Conservation (phyloP, 1,140 invertebrate species). For the Anastatus disparis region DNA sequence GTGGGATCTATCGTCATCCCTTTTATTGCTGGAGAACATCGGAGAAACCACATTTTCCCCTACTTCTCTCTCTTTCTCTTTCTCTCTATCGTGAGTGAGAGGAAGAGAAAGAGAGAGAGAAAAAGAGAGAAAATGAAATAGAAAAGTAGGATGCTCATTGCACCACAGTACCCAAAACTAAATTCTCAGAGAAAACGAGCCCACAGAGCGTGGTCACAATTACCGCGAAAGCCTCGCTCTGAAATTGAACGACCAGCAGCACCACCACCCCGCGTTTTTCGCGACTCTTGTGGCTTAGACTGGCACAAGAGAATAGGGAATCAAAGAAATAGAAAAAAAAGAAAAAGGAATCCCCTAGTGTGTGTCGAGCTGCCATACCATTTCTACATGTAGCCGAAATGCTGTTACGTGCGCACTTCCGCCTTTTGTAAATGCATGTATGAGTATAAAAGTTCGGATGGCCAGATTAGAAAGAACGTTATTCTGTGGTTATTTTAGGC, state of each 20-base stretch:
- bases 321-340: no score
- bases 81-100: constrained; percentile 9
- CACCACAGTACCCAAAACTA: constrained; percentile 57
- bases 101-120: background rate
- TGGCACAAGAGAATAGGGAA: background rate
- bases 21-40: constrained; percentile 44
- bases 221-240: constrained; percentile 45
- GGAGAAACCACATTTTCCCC: constrained; percentile 13
- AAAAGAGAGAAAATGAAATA: background rate
- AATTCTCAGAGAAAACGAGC: constrained; percentile 57
- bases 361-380: background rate
- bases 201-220: constrained; percentile 60
- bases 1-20: constrained; percentile 54
- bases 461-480: no score
- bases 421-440: no score
- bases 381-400: no score
- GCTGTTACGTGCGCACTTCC: no score
- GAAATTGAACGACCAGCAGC: constrained; percentile 56
- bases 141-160: constrained; percentile 38
- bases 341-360: constrained; percentile 11
- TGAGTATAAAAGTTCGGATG: no score
- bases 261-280: constrained; percentile 51
- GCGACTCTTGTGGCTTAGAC: constrained; percentile 44
- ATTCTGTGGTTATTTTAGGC: no score
- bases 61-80: constrained; percentile 29